A percentile compares a stretch with the other conserved stretches of the same genome.
Conservation (phyloP, 2,797 vertebrate species). For the Trichosurus vulpecula region DNA sequence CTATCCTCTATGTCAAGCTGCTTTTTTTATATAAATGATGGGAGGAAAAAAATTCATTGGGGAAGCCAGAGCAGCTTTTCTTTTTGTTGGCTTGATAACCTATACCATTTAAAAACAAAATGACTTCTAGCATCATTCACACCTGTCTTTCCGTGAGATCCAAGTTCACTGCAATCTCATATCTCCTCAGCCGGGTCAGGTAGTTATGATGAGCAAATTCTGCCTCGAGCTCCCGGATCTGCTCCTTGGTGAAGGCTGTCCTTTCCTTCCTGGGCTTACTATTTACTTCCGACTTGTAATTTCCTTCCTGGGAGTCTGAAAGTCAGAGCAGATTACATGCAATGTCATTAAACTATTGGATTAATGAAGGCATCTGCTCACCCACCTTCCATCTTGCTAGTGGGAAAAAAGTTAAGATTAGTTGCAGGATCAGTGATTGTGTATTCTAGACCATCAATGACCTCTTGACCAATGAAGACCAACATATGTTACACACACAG, state of each 20-base stretch:
- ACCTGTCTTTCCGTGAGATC: constrained; percentile 99
- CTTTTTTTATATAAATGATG: neutral
- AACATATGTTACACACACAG: neutral
- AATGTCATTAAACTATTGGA: constrained; percentile 19
- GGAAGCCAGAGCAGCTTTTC: neutral
- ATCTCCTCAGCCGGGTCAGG: constrained; percentile 97
- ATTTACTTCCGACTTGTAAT: constrained; percentile 97
- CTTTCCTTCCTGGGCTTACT: constrained; percentile 99
- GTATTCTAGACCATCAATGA: neutral
- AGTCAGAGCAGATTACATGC: constrained; percentile 81
- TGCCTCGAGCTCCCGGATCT: constrained; percentile 98
- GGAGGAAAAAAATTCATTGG: neutral
- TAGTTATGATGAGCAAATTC: constrained; percentile 99
- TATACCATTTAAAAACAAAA: neutral
- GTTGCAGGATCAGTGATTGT: neutral
- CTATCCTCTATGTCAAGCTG: neutral
- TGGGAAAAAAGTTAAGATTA: neutral
- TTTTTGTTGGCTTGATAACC: neutral
- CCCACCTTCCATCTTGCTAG: constrained; percentile 5
- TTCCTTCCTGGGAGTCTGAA: constrained; percentile 98
- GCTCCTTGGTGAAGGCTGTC: constrained; percentile 99
- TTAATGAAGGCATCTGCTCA: constrained; percentile 1
- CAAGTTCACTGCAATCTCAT: constrained; percentile 99
- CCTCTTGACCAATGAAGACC: neutral
- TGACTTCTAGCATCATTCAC: constrained; percentile 65